Conservation (phyloP, 2,888 invertebrate species). For the Caenorhabditis becei region DNA sequence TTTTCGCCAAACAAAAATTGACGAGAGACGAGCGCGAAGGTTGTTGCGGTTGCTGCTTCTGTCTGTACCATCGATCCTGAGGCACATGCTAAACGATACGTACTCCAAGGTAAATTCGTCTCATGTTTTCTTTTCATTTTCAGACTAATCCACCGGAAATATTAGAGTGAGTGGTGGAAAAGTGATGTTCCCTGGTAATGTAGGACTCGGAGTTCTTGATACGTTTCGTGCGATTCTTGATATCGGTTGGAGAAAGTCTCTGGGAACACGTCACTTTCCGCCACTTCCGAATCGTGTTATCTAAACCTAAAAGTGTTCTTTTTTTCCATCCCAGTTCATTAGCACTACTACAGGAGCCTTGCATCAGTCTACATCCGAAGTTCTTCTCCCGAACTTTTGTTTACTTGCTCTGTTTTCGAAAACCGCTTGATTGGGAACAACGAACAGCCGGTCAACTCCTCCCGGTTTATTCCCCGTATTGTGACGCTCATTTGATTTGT, state of each 20-base stretch:
- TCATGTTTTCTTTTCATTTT: not conserved
- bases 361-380: not conserved
- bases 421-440: constrained; percentile 2
- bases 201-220: constrained; percentile 17
- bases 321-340: not conserved
- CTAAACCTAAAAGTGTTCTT: not conserved
- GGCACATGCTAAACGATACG: constrained; percentile 50
- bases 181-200: constrained; percentile 35
- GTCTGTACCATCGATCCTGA: constrained; percentile 11
- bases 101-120: constrained; percentile 49
- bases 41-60: constrained; percentile 25
- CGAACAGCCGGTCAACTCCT: not conserved
- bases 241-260: not conserved
- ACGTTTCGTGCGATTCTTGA: constrained; percentile 45
- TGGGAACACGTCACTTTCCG: constrained; percentile 18
- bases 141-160: constrained; percentile 19
- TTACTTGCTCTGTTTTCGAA: not conserved
- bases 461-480: constrained; percentile 3
- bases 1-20: constrained; percentile 52
- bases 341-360: not conserved
- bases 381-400: constrained; percentile 7
- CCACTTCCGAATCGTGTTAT: not conserved
- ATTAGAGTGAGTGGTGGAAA: constrained; percentile 8
- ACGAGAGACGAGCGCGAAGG: constrained; percentile 38
- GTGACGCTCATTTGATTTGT: not conserved